Evolutionary conservation across 2,113 vertebrate genomes (phyloP).

Genomic region (Laticauda colubrina): DNA sequence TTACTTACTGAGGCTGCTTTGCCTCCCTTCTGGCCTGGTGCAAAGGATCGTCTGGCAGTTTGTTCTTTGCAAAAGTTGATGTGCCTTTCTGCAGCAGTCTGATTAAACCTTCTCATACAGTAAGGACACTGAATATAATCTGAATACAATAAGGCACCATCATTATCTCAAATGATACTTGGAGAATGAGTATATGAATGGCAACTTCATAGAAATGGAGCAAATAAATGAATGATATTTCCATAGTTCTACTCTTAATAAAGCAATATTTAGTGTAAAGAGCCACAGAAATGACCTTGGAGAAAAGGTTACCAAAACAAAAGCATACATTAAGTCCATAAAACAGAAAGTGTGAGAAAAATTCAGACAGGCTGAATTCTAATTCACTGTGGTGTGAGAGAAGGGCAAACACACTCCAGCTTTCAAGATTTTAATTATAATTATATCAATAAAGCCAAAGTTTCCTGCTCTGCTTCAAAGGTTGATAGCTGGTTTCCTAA

Average conservation of each 20-base stretch:
- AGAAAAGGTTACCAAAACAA: background rate
- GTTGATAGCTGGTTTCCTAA: background rate
- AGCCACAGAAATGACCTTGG: background rate
- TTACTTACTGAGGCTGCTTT: slow-evolving; percentile 51
- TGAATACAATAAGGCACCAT: slow-evolving; percentile 37
- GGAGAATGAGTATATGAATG: background rate
- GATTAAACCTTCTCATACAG: slow-evolving; percentile 62
- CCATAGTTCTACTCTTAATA: background rate
- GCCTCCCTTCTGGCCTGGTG: slow-evolving; percentile 44
- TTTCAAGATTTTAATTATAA: background rate
- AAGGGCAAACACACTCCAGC: background rate
- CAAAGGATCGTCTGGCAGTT: slow-evolving; percentile 38
- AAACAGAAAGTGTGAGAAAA: background rate
- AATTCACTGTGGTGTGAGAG: background rate
- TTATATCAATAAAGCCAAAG: background rate
- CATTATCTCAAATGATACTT: background rate
- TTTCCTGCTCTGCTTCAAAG: background rate
- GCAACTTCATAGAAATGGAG: background rate
- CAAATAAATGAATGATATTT: background rate
- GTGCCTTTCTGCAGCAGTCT: slow-evolving; percentile 52
- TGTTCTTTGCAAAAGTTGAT: slow-evolving; percentile 63
- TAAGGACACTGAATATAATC: slow-evolving; percentile 60
- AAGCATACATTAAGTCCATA: background rate
- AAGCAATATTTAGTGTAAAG: background rate
- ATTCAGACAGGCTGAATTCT: background rate